phyloP scores from a whole-genome alignment of 2,888 invertebrate species.

The Agrilus biguttatus region DNA sequence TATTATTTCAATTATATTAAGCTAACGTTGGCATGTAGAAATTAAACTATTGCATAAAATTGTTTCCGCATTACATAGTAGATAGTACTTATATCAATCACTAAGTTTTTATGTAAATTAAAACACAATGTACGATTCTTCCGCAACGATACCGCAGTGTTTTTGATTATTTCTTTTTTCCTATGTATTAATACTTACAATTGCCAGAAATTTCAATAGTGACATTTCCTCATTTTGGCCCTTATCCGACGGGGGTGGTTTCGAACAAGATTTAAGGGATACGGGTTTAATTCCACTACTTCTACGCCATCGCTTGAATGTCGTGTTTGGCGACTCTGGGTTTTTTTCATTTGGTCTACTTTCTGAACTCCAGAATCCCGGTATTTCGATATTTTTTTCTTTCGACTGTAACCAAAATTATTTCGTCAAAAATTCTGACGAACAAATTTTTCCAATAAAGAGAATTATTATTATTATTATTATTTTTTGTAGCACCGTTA shows the following conservation, averaged over 20 bases:
- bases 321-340: slow-evolving; percentile 23
- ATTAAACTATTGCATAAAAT: too few relatives aligned
- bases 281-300: slow-evolving; percentile 15
- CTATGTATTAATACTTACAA: slow-evolving; percentile 45
- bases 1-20: too few relatives aligned
- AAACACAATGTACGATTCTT: too few relatives aligned
- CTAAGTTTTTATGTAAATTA: too few relatives aligned
- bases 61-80: too few relatives aligned
- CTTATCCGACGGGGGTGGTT: slow-evolving; percentile 8
- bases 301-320: slow-evolving; percentile 28
- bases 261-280: slow-evolving; percentile 15
- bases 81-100: too few relatives aligned
- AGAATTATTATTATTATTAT: too few relatives aligned
- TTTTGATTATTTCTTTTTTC: background rate
- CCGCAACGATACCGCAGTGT: too few relatives aligned
- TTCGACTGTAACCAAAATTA: slow-evolving; percentile 23
- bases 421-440: too few relatives aligned
- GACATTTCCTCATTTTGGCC: slow-evolving; percentile 32
- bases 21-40: too few relatives aligned
- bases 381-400: slow-evolving; percentile 28
- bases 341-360: slow-evolving; percentile 16
- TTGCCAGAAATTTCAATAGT: slow-evolving; percentile 59
- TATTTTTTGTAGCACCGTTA: too few relatives aligned
- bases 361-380: slow-evolving; percentile 25
- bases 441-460: too few relatives aligned